Percentiles rank a stretch among this genome's conserved stretches.
These are phyloP conservation scores for Chymomyza caudatula DNA, from an alignment of 2,888 invertebrate genomes.

Conservation along the genomic window DNA sequence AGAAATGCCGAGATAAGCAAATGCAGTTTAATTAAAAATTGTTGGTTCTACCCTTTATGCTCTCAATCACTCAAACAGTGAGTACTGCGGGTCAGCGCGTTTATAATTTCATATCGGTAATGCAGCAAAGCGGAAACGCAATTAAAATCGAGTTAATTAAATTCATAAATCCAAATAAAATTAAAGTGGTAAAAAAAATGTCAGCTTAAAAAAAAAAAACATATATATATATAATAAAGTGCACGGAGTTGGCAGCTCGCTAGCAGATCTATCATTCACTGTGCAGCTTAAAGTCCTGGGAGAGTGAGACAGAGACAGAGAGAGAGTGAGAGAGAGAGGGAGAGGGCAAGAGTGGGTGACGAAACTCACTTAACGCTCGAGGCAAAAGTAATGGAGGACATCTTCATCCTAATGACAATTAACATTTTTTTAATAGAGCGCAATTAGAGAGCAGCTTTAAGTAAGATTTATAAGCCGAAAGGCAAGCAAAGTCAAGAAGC, in stretches of 20 bases:
- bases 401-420: conserved; percentile 57
- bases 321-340: background rate
- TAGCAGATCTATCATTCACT: background rate
- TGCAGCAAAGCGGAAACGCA: conserved; percentile 10
- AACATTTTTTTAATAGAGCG: conserved; percentile 61
- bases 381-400: background rate
- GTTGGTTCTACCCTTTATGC: conserved; percentile 26
- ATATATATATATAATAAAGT: background rate
- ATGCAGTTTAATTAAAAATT: conserved; percentile 63
- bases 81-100: too few relatives aligned
- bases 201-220: background rate
- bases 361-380: background rate
- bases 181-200: too few relatives aligned
- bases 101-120: conserved; percentile 8
- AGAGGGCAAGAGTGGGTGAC: background rate
- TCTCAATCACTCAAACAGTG: conserved; percentile 4
- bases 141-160: conserved; percentile 55
- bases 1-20: too few relatives aligned
- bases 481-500: background rate
- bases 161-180: conserved; percentile 41
- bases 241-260: background rate
- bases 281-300: background rate
- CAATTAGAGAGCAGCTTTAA: conserved; percentile 64
- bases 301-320: conserved; percentile 1
- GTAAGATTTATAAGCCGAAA: conserved; percentile 60